Base-by-base conservation (phyloP, 2,888 invertebrate genomes). In the Morpho achilles region DNA sequence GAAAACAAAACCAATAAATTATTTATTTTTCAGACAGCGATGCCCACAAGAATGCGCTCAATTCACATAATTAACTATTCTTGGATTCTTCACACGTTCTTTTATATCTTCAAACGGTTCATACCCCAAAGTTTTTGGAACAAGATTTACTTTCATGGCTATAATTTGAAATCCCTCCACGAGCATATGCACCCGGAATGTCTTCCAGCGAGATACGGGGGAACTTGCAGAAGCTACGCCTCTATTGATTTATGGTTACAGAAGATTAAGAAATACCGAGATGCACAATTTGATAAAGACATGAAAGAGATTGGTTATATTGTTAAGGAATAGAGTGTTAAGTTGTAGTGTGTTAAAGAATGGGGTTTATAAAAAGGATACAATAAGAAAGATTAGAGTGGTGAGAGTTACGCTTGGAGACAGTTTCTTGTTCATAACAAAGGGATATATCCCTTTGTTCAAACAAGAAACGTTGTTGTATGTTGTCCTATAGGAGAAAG, bases 31-130 rank as follows among this genome's bases (percentile, higher is more conserved):
- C 75, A 94, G 94, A 87, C 93, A 0, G 92, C 94, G 8, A 92
- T 93, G 68, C 95, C 96, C 0, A 90, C 93, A 68, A 93, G 94
- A 45, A 85, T 94, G 0, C 87, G 92, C 41, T 92, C 93, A 0
- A 91, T 95, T 54, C 96, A 96, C 82, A 92, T 96, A 61, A 91
- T 96, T 41, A 94, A 96, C 80, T 95, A 96, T 79, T 95, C 95
- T 22, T 96, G 96, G 95, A 85, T 95, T 1, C 94, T 96, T 68
- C 95, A 95, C 78, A 92, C 94, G 2, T 93, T 95, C 65, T 94
- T 94, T 75, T 94, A 93, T 62, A 89, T 96, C 42, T 96, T 96
- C 81, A 95, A 95, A 70, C 94, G 94, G 5, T 92, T 96, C 64
- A 87, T 96, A 32, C 94, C 94, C 57, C 89, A 92, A 40, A 73